Evolutionary conservation across 2,797 vertebrate species (phyloP).

Genomic region (Silurus lanzhouensis): DNA sequence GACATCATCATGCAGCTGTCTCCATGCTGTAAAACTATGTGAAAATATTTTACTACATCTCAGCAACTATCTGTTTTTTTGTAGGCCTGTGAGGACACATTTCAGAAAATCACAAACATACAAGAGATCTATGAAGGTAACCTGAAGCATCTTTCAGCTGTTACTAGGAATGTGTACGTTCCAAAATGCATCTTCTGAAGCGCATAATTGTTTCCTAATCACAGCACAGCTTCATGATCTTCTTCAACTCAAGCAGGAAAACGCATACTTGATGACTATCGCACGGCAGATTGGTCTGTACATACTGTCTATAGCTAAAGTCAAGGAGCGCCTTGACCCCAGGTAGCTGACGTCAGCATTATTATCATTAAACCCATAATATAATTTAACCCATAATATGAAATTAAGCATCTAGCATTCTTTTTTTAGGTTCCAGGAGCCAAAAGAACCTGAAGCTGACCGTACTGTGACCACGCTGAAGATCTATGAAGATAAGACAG

Average conservation of each 20-base stretch:
- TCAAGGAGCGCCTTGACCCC: conserved; percentile 90
- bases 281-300: conserved; percentile 90
- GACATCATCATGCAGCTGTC: neutral
- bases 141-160: neutral
- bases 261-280: conserved; percentile 85
- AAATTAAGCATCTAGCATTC: neutral
- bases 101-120: conserved; percentile 87
- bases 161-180: neutral
- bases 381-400: neutral
- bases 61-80: conserved; percentile 45
- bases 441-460: conserved; percentile 73
- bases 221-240: conserved; percentile 89
- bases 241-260: conserved; percentile 90
- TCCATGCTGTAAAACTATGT: too few species aligned
- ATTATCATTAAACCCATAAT: neutral
- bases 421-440: conserved; percentile 78
- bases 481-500: conserved; percentile 64
- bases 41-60: conserved; percentile 4
- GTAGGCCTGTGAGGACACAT: conserved; percentile 90
- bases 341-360: conserved; percentile 72
- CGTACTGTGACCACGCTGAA: conserved; percentile 72
- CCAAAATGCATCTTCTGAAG: neutral
- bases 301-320: conserved; percentile 89
- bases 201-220: conserved; percentile 17
- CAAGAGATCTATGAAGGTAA: conserved; percentile 96